Conservation (phyloP, 2,797 vertebrate genomes). For the Melanogrammus aeglefinus region DNA sequence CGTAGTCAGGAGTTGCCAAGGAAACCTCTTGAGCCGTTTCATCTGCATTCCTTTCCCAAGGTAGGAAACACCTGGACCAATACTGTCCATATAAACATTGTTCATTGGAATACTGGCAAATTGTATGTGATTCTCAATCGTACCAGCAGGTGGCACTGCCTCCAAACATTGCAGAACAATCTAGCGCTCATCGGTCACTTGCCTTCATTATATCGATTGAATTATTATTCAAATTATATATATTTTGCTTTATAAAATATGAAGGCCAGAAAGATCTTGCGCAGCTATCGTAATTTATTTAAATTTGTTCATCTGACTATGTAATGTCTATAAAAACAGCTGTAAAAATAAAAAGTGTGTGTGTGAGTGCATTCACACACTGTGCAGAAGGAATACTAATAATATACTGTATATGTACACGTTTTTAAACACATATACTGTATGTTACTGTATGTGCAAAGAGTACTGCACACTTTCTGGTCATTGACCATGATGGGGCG, state of each 20-base stretch:
- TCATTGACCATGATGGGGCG: too few species aligned
- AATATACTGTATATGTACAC: too few species aligned
- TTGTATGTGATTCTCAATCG: conserved; percentile 16
- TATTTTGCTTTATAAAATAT: not conserved
- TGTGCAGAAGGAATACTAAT: too few species aligned
- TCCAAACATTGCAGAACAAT: conserved; percentile 33
- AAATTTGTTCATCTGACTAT: conserved; percentile 9
- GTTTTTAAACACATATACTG: not conserved
- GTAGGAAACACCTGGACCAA: conserved; percentile 48
- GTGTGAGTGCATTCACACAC: conserved; percentile 1
- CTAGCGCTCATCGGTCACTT: not conserved
- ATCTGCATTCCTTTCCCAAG: conserved; percentile 77
- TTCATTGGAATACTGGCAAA: not conserved
- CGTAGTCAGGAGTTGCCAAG: conserved; percentile 69
- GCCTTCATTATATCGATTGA: not conserved
- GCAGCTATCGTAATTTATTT: not conserved
- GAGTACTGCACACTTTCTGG: too few species aligned
- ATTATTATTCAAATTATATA: not conserved
- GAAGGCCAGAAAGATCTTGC: not conserved
- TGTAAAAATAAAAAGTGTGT: conserved; percentile 39
- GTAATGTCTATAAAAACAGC: not conserved
- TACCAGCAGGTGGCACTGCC: conserved; percentile 64
- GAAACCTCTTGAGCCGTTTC: conserved; percentile 71
- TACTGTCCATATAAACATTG: conserved; percentile 18
- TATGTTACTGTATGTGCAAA: conserved; percentile 7